Evolutionary conservation across 37 sponge, comb jelly and placozoan species (phyloP).

Genomic region (Chondrosia reniformis): DNA sequence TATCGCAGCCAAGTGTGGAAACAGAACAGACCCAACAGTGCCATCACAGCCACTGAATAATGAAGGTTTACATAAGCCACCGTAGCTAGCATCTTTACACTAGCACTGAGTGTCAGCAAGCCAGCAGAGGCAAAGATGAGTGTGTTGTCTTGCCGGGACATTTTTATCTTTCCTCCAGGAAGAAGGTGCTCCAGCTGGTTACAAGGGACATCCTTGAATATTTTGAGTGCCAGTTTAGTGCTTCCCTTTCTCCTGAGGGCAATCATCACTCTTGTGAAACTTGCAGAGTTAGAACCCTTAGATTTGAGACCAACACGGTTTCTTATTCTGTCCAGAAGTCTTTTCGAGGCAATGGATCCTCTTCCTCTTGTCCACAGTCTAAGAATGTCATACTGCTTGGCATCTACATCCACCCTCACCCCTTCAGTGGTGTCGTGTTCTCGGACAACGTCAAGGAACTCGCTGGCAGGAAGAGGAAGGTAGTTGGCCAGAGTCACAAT

Average conservation of each 20-base stretch:
- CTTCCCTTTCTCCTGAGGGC: constrained; percentile 57
- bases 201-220: constrained; percentile 77
- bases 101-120: constrained; percentile 18
- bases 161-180: constrained; percentile 79
- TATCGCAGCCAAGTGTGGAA: constrained; percentile 71
- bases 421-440: constrained; percentile 58
- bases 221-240: constrained; percentile 61
- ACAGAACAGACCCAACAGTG: constrained; percentile 36
- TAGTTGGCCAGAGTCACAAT: constrained; percentile 77
- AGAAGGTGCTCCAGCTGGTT: constrained; percentile 69
- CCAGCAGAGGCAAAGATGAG: constrained; percentile 49
- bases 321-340: constrained; percentile 4
- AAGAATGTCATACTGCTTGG: constrained; percentile 48
- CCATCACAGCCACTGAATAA: constrained; percentile 10
- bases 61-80: not conserved
- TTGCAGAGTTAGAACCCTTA: not conserved
- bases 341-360: not conserved
- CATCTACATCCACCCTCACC: constrained; percentile 60
- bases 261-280: constrained; percentile 71
- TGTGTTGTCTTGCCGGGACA: constrained; percentile 57
- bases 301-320: not conserved
- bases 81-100: constrained; percentile 14
- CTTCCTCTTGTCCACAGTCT: constrained; percentile 70
- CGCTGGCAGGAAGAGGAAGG: constrained; percentile 42
- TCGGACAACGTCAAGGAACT: constrained; percentile 34